Evolutionary conservation across 2,797 vertebrate genomes (phyloP), one percentile per base, ranked within the genome.

Genomic region (Leptoclinus maculatus): DNA sequence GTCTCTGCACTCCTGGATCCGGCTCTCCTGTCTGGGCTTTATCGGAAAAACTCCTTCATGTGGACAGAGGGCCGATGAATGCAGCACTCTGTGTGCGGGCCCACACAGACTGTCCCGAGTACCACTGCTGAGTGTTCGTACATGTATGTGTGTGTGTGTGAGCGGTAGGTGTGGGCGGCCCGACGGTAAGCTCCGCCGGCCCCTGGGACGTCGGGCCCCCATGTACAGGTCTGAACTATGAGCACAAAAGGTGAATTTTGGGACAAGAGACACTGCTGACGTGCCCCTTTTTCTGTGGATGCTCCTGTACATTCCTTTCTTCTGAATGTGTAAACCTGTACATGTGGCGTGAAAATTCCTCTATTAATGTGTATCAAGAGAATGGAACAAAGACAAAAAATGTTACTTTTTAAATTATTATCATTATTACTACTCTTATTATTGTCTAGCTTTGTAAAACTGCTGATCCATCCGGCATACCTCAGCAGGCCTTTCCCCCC

Each of bases 301-400:
- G 94, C 96, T 94, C 95, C 94, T 96, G 96, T 97, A 96, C 95
- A 96, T 95, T 96, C 92, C 95, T 96, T 94, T 96, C 96, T 96
- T 96, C 89, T 96, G 95, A 96, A 96, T 88, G 95, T 97, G 96
- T 97, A 94, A 93, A 95, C 95, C 95, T 97, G 96, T 98, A 93
- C 94, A 94, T 90, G 96, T 98, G 96, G 97, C 96, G 97, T 98
- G 95, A 96, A 92, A 93, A 95, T 94, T 95, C 95, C 96, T 97
- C 96, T 96, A 96, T 97, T 96, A 96, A 95, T 97, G 96, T 97
- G 96, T 95, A 97, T 96, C 95, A 96, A 96, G 94, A 94, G 93
- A 95, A 95, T 89, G 94, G 91, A 96, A 94, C 93, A 93, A 95
- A 95, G 92, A 95, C 94, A 94, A 95, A 93, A 95, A 95, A 94